Conservation (phyloP, 2,888 invertebrate genomes). For the Netelia melanura region DNA sequence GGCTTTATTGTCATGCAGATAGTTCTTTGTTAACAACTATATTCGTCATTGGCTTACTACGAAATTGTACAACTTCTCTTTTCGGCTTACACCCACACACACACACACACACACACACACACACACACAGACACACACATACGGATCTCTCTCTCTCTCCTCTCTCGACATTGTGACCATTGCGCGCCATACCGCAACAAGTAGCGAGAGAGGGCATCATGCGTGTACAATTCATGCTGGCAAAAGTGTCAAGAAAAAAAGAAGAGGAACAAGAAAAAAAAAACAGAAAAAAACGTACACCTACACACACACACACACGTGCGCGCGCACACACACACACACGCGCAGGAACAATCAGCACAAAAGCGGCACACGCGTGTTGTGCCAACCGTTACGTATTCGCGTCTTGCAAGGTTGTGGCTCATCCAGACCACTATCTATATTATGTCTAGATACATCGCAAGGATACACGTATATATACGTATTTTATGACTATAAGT, state of each 20-base stretch:
- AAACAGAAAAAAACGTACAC: not conserved
- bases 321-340: conserved; percentile 15
- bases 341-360: not conserved
- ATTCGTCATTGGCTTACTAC: conserved; percentile 16
- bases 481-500: not conserved
- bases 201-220: not conserved
- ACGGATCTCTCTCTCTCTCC: conserved; percentile 3
- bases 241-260: not conserved
- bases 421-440: conserved; percentile 6
- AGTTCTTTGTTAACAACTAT: not conserved
- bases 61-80: conserved; percentile 43
- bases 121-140: too few relatives aligned
- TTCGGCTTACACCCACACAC: conserved; percentile 16
- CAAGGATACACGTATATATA: not conserved
- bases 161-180: conserved; percentile 12
- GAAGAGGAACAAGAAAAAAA: not conserved
- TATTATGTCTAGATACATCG: conserved; percentile 2
- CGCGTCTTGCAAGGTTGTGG: conserved; percentile 47
- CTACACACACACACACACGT: too few relatives aligned
- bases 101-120: not conserved
- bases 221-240: not conserved
- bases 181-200: not conserved
- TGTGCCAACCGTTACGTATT: conserved; percentile 51
- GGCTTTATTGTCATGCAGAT: conserved; percentile 33
- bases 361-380: conserved; percentile 38